Base-by-base conservation (phyloP, 2,797 vertebrate genomes). In the Phalanger gymnotis region DNA sequence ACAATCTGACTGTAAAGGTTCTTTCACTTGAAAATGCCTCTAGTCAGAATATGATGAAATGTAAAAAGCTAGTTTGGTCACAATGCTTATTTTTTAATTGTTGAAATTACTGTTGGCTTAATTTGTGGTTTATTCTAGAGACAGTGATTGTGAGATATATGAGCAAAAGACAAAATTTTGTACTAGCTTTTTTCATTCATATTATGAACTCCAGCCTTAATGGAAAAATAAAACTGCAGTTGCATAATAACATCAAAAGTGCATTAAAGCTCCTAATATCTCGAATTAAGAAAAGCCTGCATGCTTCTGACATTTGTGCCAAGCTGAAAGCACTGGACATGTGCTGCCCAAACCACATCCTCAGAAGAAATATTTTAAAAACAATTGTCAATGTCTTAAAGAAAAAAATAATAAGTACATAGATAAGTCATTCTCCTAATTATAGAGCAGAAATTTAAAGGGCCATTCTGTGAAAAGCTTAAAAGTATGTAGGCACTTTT, bases 171-270 rank as follows among this genome's bases (percentile, higher is more conserved):
- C 30, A 91, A 90, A 53, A 55, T n/a, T 95, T 27, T 2, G 28
- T 94, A 97, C 96, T 97, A 97, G 98, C 96, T 97, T 97, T 97
- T 97, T 96, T 94, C 97, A 98, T 97, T 97, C 96, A 92, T 96
- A 96, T 97, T 96, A 97, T 96, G 97, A 96, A 98, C 95, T 96
- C 81, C 97, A 98, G 93, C 91, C 54, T 93, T 56, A 66, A 57
- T 0, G 11, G 91, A 51, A 91, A 53, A 93, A 94, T 92, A 93
- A 95, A 87, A 93, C 92, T 95, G 92, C 91, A 95, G 90, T 61
- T 97, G 89, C 95, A 94, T 91, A 96, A 96, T 96, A 95, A 91
- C 31, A 54, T 89, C 11, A 19, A 95, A 56, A n/a, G 53, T 66
- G 58, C 51, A 73, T n/a, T 10, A 54, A 96, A 95, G 96, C 92